Evolutionary conservation across 2,888 invertebrate species (phyloP).

Genomic region (Acronicta leporina): DNA sequence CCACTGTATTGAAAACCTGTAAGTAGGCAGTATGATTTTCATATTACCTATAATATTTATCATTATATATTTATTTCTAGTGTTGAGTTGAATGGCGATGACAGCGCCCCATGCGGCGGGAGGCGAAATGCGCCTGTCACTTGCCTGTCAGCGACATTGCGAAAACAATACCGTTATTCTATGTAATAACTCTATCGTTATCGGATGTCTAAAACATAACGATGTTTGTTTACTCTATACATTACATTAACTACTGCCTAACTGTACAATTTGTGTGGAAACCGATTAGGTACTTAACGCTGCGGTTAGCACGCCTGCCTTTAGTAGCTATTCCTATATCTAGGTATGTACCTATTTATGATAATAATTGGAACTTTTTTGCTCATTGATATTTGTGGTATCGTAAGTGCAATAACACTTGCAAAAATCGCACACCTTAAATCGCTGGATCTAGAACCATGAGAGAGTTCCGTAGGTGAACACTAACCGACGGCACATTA

Average conservation of each 20-base stretch:
- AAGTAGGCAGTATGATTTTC: slow-evolving; percentile 50
- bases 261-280: slow-evolving; percentile 13
- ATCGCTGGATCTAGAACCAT: too few species aligned
- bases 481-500: too few species aligned
- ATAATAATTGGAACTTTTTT: too few species aligned
- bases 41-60: too few species aligned
- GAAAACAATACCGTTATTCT: slow-evolving; percentile 81
- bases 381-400: too few species aligned
- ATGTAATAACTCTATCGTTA: slow-evolving; percentile 80
- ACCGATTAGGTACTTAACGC: slow-evolving; percentile 28
- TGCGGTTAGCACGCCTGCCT: slow-evolving; percentile 4
- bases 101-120: slow-evolving; percentile 80
- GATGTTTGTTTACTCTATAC: slow-evolving; percentile 68
- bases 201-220: slow-evolving; percentile 78
- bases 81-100: slow-evolving; percentile 75
- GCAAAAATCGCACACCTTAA: too few species aligned
- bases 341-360: too few species aligned
- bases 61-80: slow-evolving; percentile 66
- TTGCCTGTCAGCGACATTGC: slow-evolving; percentile 70
- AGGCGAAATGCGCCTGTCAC: slow-evolving; percentile 76
- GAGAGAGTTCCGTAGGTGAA: too few species aligned
- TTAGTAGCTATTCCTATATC: neutral
- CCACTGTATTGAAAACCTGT: too few species aligned
- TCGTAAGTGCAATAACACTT: too few species aligned
- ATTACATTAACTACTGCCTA: slow-evolving; percentile 39